Evolutionary conservation across 2,113 vertebrate species (phyloP).

Genomic region (Vulpes lagopus): DNA sequence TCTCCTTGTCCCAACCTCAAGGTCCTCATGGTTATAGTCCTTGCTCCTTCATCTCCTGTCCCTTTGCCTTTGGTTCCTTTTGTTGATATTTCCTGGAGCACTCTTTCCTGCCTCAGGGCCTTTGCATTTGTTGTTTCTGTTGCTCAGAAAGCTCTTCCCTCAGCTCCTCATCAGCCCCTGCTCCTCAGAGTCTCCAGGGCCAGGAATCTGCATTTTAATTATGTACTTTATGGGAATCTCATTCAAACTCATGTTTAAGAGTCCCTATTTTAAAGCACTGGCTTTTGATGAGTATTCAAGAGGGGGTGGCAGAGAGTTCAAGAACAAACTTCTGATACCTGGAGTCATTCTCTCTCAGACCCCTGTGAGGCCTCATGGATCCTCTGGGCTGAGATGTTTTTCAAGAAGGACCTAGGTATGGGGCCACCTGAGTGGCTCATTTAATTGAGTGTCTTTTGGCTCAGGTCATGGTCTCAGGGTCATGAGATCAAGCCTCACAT

Average conservation of each 20-base stretch:
- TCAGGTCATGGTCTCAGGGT: background rate
- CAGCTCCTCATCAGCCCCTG: background rate
- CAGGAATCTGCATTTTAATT: constrained; percentile 1
- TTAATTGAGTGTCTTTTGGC: background rate
- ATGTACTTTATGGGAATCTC: background rate
- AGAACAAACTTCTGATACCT: background rate
- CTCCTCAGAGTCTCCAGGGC: background rate
- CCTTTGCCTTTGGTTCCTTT: background rate
- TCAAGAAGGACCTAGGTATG: background rate
- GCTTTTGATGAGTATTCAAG: background rate
- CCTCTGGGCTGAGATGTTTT: background rate
- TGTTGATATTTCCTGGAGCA: background rate
- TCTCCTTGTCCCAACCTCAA: background rate
- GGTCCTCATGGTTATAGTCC: background rate
- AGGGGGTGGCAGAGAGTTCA: background rate
- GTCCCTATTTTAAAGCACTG: background rate
- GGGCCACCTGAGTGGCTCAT: background rate
- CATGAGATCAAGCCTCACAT: background rate
- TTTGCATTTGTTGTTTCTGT: background rate
- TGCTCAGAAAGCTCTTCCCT: background rate
- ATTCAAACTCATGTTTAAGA: background rate
- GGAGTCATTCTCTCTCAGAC: background rate
- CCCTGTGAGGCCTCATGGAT: background rate
- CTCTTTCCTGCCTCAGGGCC: background rate
- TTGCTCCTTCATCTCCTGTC: background rate